Evolutionary conservation across 2,888 invertebrate species (phyloP).

Genomic region (Chymomyza amoena): DNA sequence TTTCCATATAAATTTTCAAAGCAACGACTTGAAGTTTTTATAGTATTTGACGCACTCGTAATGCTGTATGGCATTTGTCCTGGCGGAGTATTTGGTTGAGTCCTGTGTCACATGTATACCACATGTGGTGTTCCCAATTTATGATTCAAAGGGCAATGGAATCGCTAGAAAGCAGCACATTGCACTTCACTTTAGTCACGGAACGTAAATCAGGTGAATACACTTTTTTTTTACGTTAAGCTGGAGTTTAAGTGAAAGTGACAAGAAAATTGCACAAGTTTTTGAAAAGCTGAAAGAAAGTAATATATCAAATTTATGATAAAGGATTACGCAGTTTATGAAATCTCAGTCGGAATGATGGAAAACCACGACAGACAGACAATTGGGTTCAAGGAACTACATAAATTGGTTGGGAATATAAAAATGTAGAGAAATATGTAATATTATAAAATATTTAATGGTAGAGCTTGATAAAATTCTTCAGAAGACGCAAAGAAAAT

Average conservation of each 20-base stretch:
- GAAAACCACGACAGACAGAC: neutral
- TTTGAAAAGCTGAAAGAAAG: neutral
- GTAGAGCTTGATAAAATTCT: no score
- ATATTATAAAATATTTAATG: no score
- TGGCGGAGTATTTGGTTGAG: no score
- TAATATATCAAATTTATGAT: neutral
- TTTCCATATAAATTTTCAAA: constrained; percentile 74
- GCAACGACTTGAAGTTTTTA: constrained; percentile 37
- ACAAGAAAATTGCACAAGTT: neutral
- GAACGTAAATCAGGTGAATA: neutral
- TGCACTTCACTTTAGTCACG: neutral
- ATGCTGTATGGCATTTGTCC: constrained; percentile 32
- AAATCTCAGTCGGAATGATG: neutral
- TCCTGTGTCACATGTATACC: constrained; percentile 34
- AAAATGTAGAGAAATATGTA: no score
- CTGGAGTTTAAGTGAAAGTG: neutral
- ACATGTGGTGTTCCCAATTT: constrained; percentile 74
- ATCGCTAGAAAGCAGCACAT: neutral
- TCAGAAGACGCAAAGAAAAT: no score
- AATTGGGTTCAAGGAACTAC: no score
- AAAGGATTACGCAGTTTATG: neutral
- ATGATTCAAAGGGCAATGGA: constrained; percentile 42
- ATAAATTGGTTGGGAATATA: no score
- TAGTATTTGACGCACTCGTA: neutral
- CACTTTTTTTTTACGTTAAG: neutral